Evolutionary conservation across 2,797 vertebrate species (phyloP).

Genomic region (Malurus leucopterus): DNA sequence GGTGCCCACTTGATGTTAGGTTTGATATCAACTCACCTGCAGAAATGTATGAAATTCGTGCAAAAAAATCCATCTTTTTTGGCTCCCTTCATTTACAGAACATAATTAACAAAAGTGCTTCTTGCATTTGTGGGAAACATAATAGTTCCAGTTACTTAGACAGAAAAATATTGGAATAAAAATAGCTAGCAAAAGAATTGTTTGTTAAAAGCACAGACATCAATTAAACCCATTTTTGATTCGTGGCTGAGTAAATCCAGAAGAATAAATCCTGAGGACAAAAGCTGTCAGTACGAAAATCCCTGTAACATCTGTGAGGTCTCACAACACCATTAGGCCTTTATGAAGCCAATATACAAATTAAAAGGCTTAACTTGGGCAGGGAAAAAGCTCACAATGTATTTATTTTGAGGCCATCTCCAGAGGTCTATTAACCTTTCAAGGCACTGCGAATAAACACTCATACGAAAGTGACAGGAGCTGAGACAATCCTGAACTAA

Average conservation of each 20-base stretch:
- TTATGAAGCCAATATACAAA: slow-evolving; percentile 10
- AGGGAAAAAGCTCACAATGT: neutral
- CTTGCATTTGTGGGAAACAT: neutral
- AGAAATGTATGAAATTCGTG: neutral
- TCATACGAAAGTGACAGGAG: neutral
- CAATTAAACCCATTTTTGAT: slow-evolving; percentile 28
- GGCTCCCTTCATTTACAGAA: neutral
- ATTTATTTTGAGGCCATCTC: neutral
- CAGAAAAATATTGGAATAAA: neutral
- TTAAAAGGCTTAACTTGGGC: slow-evolving; percentile 10
- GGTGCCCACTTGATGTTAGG: neutral
- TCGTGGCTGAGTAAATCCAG: neutral
- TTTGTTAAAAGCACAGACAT: slow-evolving; percentile 12
- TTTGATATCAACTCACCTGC: neutral
- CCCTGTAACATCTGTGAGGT: neutral
- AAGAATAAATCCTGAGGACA: slow-evolving; percentile 12
- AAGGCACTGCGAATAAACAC: slow-evolving; percentile 1
- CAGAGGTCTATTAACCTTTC: neutral
- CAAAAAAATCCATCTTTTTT: neutral
- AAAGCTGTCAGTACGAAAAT: slow-evolving; percentile 3
- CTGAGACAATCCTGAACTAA: neutral
- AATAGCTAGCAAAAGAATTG: neutral
- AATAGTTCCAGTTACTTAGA: slow-evolving; percentile 1
- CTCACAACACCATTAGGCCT: neutral
- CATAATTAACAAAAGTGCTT: slow-evolving; percentile 10